A percentile compares a stretch with the other conserved stretches of the same genome.
phyloP scores from a whole-genome alignment of 2,113 vertebrate species.

The Athene noctua region DNA sequence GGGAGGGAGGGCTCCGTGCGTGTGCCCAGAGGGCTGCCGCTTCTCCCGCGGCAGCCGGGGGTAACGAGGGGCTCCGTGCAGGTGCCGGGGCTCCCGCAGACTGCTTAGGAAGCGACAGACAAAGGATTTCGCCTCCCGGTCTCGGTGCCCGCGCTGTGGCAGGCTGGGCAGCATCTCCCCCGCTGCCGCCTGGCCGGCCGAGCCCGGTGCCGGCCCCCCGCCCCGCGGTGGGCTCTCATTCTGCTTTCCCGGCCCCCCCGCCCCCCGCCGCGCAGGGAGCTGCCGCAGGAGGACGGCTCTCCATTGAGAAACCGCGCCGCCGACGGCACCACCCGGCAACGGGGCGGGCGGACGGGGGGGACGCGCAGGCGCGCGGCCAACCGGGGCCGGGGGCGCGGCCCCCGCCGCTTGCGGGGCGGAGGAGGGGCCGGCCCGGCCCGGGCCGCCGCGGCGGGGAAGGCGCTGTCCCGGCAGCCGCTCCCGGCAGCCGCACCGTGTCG shows the following conservation, averaged over 20 bases:
- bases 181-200: neutral
- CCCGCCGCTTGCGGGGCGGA: no score
- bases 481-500: neutral
- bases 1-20: neutral
- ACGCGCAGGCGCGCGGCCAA: neutral
- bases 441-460: no score
- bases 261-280: neutral
- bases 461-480: neutral
- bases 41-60: neutral
- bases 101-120: neutral
- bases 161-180: neutral
- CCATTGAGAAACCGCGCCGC: neutral
- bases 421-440: accelerated
- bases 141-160: neutral
- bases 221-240: neutral
- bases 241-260: no score
- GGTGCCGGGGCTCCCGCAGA: neutral
- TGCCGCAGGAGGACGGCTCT: neutral
- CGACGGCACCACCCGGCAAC: neutral
- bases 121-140: neutral
- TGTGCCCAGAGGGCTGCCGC: neutral
- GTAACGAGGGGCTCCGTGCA: neutral
- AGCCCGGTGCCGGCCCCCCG: neutral
- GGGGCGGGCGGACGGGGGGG: neutral
- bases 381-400: neutral